These are phyloP conservation scores for Perizoma affinitatum DNA, from an alignment of 2,888 invertebrate genomes.

Conservation along the genomic window DNA sequence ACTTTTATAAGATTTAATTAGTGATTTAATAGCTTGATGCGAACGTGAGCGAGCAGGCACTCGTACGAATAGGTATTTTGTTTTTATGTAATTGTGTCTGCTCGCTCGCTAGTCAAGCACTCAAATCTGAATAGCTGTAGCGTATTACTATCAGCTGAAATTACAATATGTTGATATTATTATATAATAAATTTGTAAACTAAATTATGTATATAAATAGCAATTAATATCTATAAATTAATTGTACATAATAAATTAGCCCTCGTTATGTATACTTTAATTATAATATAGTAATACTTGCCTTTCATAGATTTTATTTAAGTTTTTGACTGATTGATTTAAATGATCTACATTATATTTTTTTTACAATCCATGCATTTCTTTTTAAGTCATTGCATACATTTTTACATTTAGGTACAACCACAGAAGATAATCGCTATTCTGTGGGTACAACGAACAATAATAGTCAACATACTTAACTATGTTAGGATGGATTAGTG, in stretches of 20 bases:
- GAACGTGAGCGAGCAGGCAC: conserved; percentile 19
- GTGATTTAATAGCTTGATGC: conserved; percentile 31
- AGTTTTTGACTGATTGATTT: conserved; percentile 78
- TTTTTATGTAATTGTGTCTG: conserved; percentile 17
- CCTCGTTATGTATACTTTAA: conserved; percentile 24
- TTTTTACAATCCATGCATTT: conserved; percentile 68
- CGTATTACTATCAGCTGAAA: conserved; percentile 40
- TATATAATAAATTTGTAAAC: conserved; percentile 55
- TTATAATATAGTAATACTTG: conserved; percentile 68
- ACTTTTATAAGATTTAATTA: conserved; percentile 30
- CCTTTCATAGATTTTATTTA: conserved; percentile 68
- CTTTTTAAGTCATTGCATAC: conserved; percentile 61
- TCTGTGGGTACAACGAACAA: conserved; percentile 49
- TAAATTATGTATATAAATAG: conserved; percentile 67
- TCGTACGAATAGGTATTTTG: neutral
- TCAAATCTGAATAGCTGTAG: conserved; percentile 57
- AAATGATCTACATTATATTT: conserved; percentile 61
- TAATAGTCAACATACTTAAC: conserved; percentile 51
- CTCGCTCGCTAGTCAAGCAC: conserved; percentile 36
- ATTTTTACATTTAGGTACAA: conserved; percentile 48
- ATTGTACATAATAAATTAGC: conserved; percentile 52
- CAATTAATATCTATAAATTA: conserved; percentile 40
- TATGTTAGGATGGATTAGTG: conserved; percentile 58
- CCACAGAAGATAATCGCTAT: conserved; percentile 16
- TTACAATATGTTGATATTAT: conserved; percentile 67